phyloP scores from a whole-genome alignment of 2,797 vertebrate species.

The Hydrophis major region DNA sequence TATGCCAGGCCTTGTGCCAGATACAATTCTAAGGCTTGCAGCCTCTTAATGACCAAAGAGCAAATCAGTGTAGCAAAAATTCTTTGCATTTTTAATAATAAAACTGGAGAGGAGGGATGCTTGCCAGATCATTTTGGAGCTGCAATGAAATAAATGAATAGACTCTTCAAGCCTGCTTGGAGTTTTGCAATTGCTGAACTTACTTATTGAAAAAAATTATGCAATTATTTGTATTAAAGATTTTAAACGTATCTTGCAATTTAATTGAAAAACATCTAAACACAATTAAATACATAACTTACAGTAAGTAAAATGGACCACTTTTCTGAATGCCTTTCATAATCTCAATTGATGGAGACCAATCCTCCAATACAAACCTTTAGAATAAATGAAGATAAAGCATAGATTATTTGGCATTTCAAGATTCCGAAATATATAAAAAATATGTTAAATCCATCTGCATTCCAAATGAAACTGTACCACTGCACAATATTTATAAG shows the following conservation, averaged over 20 bases:
- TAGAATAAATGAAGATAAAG: background rate
- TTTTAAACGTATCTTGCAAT: background rate
- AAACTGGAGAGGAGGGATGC: constrained; percentile 11
- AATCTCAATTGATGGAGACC: background rate
- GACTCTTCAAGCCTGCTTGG: background rate
- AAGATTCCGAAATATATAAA: background rate
- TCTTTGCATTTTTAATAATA: constrained; percentile 61
- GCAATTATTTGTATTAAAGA: background rate
- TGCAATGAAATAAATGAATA: background rate
- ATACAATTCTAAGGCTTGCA: constrained; percentile 61
- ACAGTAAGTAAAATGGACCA: background rate
- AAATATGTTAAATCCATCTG: background rate
- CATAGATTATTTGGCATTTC: background rate
- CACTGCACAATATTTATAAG: background rate
- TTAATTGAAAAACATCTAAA: background rate
- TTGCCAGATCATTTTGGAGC: constrained; percentile 33
- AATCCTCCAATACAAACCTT: background rate
- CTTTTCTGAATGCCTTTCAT: background rate
- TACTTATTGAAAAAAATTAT: background rate
- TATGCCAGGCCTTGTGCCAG: constrained; percentile 59
- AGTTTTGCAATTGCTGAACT: background rate
- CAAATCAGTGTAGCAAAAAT: constrained; percentile 46
- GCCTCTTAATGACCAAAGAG: constrained; percentile 53
- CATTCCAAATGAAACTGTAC: background rate
- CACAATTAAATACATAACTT: background rate